phyloP scores from a whole-genome alignment of 2,888 invertebrate genomes.

The Eumerus sabulonum region DNA sequence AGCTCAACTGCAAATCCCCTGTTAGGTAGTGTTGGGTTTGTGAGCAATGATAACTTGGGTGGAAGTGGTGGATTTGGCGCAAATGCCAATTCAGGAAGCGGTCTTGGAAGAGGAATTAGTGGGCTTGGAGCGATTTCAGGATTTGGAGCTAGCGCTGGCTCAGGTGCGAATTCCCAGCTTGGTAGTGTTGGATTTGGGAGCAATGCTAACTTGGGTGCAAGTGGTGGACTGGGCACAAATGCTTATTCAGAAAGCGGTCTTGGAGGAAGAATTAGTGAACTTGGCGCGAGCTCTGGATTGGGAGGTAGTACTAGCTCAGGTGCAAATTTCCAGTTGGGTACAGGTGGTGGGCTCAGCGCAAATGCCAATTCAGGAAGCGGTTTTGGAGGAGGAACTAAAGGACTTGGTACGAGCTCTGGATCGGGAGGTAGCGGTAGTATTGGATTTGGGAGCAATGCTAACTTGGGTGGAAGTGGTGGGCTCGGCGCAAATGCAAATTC shows the following conservation, averaged over 20 bases:
- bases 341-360: background rate
- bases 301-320: background rate
- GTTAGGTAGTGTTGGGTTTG: background rate
- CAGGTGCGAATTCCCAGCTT: too few species aligned
- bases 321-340: conserved; percentile 1
- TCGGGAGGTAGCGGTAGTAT: background rate
- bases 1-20: background rate
- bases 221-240: background rate
- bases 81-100: background rate
- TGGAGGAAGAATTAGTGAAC: conserved; percentile 1
- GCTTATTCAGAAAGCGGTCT: conserved; percentile 7
- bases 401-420: too few species aligned
- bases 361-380: background rate
- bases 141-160: too few species aligned
- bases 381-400: too few species aligned
- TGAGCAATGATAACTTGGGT: too few species aligned
- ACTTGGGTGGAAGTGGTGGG: too few species aligned
- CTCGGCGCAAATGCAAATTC: too few species aligned
- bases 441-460: too few species aligned
- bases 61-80: too few species aligned
- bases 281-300: too few species aligned
- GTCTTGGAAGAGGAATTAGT: too few species aligned
- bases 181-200: background rate
- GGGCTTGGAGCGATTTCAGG: background rate
- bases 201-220: background rate